A percentile compares a stretch with the other conserved stretches of the same genome.
Evolutionary conservation across 2,797 vertebrate genomes (phyloP).

Genomic region (Corythornis leucogaster): DNA sequence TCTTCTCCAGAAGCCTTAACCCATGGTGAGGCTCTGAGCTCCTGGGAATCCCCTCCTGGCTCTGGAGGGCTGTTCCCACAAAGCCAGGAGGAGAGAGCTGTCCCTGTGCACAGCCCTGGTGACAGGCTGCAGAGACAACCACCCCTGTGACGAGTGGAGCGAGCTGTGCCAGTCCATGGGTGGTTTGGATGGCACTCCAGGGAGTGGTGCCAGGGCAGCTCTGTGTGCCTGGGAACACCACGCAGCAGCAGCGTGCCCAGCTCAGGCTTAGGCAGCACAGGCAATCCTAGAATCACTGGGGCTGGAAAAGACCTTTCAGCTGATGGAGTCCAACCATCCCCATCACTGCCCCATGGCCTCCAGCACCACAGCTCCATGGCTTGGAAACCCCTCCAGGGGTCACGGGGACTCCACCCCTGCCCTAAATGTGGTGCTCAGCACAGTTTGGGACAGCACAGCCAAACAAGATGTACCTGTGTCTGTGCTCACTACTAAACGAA

Average conservation of each 20-base stretch:
- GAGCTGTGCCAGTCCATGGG: background rate
- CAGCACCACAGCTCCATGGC: no score
- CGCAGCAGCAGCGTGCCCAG: accelerated
- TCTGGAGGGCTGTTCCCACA: background rate
- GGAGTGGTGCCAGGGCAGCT: background rate
- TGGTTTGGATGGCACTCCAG: background rate
- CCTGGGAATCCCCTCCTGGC: background rate
- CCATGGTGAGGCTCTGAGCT: background rate
- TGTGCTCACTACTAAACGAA: accelerated
- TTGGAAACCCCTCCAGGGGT: no score
- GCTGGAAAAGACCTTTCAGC: background rate
- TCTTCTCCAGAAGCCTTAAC: background rate
- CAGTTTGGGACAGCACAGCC: background rate
- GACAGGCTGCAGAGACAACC: background rate
- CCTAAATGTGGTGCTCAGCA: accelerated
- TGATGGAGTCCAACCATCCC: no score
- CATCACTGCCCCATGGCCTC: no score
- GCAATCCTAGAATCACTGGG: background rate
- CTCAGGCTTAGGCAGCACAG: background rate
- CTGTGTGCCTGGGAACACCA: background rate
- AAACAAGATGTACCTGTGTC: accelerated
- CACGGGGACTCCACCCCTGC: no score
- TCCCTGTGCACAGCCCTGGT: background rate
- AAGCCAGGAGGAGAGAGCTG: background rate
- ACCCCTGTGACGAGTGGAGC: background rate